Conservation (phyloP, 2,888 invertebrate species). For the Timema cristinae region DNA sequence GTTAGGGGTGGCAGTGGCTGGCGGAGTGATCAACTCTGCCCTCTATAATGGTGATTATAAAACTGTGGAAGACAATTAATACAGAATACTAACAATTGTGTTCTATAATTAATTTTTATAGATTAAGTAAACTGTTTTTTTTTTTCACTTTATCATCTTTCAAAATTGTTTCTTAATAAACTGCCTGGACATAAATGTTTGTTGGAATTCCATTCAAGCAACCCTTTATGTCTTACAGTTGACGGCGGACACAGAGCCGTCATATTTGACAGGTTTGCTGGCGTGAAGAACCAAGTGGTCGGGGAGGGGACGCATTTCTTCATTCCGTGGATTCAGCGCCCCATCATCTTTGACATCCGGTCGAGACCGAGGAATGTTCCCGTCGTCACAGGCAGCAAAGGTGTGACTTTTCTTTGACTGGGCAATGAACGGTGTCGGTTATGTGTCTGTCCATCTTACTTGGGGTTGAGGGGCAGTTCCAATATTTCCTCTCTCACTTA, state of each 20-base stretch:
- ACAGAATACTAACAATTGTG: too few species aligned
- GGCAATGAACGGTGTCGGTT: too few species aligned
- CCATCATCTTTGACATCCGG: slow-evolving; percentile 96
- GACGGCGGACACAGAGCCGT: slow-evolving; percentile 98
- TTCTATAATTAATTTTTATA: too few species aligned
- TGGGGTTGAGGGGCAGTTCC: too few species aligned
- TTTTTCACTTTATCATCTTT: too few species aligned
- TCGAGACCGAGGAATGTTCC: slow-evolving; percentile 96
- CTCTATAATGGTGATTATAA: slow-evolving; percentile 91
- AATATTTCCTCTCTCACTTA: too few species aligned
- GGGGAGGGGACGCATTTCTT: slow-evolving; percentile 99
- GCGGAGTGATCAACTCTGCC: slow-evolving; percentile 93
- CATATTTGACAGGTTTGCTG: slow-evolving; percentile 98
- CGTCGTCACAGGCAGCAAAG: slow-evolving; percentile 96
- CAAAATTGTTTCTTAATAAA: too few species aligned
- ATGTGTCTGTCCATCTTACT: too few species aligned
- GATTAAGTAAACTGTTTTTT: too few species aligned
- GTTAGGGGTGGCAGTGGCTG: slow-evolving; percentile 84
- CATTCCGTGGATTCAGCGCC: slow-evolving; percentile 97
- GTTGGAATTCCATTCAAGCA: not conserved
- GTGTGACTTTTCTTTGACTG: too few species aligned
- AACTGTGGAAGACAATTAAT: too few species aligned
- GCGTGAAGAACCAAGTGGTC: slow-evolving; percentile 85
- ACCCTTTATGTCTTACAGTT: slow-evolving; percentile 57
- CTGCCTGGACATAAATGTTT: too few species aligned